These are phyloP conservation scores for Opisthograptis luteolata DNA, from an alignment of 2,888 invertebrate genomes.

Conservation along the genomic window DNA sequence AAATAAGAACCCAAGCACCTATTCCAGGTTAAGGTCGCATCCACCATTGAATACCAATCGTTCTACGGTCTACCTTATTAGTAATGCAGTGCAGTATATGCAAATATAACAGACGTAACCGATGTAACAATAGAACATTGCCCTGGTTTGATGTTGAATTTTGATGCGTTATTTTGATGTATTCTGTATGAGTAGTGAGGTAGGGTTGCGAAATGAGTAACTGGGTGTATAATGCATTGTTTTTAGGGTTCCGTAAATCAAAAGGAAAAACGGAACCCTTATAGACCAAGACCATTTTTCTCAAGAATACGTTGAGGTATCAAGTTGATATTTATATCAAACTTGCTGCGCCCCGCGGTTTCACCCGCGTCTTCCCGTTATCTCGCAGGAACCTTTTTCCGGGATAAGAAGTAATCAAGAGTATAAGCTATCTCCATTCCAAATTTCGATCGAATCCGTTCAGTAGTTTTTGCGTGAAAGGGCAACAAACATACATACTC, in stretches of 20 bases:
- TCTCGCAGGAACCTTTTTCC: no score
- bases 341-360: no score
- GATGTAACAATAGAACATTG: slow-evolving; percentile 31
- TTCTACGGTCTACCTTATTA: slow-evolving; percentile 23
- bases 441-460: no score
- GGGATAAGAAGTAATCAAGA: no score
- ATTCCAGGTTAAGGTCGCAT: slow-evolving; percentile 11
- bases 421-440: no score
- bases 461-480: no score
- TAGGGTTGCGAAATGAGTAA: slow-evolving; percentile 9
- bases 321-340: no score
- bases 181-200: slow-evolving; percentile 7
- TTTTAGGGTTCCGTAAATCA: neutral
- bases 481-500: no score
- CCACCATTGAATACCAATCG: slow-evolving; percentile 7
- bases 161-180: slow-evolving; percentile 24
- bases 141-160: slow-evolving; percentile 26
- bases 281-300: no score
- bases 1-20: slow-evolving; percentile 1
- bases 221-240: neutral
- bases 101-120: slow-evolving; percentile 18
- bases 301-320: no score
- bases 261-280: no score
- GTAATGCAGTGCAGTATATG: slow-evolving; percentile 26
- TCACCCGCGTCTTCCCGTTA: no score